Base-by-base conservation (phyloP, 2,888 invertebrate genomes). In the Choristoneura rosaceana region DNA sequence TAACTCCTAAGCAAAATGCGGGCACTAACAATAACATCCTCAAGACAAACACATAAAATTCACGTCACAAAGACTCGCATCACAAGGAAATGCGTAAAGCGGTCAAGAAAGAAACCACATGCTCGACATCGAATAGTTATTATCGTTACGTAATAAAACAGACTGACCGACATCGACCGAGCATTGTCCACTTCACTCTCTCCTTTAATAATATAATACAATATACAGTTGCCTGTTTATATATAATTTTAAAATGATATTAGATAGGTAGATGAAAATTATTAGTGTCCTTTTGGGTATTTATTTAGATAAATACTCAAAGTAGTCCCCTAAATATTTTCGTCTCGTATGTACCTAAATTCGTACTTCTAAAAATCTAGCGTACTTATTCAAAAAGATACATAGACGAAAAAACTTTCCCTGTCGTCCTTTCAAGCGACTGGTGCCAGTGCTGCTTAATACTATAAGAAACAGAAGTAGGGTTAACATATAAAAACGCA, bases 1-100 rank as follows among this genome's bases (percentile, higher is more conserved):
- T 81, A 81, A 82, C 81, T 81, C 81, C 78, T 74, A 76, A 66
- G 61, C 68, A 73, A 78, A 83, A 78, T 76, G 81, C 76, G 85
- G 83, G 82, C 82, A 84, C 82, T 82, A 84, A 60, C 81, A 81
- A 79, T 82, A 70, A 75, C 73, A 47, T 75, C 58, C 50, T 41
- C 33, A 55, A 58, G 60, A 33, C 50, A 52, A 68, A 59, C 58
- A 47, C 41, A 64, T 71, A 68, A 63, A 68, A 68, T 59, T 58
- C 62, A 59, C 71, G 47, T 63, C 71, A 63, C 71, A 62, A 25
- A 62, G 55, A 45, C 55, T 25, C 58, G 33, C 58, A 65, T 60
- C 50, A 66, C 60, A 52, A 60, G 47, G 61, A 71, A 71, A 71
- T 45, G 59, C 68, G 59, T 68, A 50, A 59, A 68, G 45, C 50